phyloP scores from a whole-genome alignment of 2,888 invertebrate species.

The Nomada goodeniana region DNA sequence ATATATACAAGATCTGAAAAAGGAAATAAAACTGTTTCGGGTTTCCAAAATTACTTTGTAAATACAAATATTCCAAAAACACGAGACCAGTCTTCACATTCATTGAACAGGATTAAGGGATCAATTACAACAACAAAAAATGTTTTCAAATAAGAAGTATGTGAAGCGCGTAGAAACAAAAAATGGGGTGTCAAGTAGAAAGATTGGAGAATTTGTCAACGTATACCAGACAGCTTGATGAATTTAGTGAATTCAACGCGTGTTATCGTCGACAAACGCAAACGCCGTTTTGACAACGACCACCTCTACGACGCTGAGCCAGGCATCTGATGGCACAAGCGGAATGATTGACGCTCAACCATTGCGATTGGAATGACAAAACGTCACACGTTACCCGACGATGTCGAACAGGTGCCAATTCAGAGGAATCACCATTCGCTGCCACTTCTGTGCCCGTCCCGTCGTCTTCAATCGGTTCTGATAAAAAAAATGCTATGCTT shows the following conservation, averaged over 20 bases:
- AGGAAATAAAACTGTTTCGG: too few relatives aligned
- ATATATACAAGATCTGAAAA: too few relatives aligned
- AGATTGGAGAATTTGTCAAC: not conserved
- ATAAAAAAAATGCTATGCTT: not conserved
- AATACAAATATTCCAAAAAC: not conserved
- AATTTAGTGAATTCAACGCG: not conserved
- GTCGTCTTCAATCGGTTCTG: not conserved
- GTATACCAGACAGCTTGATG: too few relatives aligned
- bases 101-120: not conserved
- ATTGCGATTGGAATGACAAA: slow-evolving; percentile 63
- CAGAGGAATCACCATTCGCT: not conserved
- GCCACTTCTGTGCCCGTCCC: not conserved
- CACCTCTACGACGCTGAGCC: slow-evolving; percentile 65
- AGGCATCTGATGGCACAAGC: slow-evolving; percentile 68
- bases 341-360: slow-evolving; percentile 65
- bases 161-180: not conserved
- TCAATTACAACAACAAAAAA: not conserved
- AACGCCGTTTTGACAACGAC: slow-evolving; percentile 60
- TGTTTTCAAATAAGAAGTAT: not conserved
- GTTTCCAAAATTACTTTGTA: too few relatives aligned
- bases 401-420: slow-evolving; percentile 23
- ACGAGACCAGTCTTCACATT: not conserved
- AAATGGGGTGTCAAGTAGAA: not conserved
- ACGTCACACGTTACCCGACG: slow-evolving; percentile 69
- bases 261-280: slow-evolving; percentile 64